Evolutionary conservation across 2,888 invertebrate species (phyloP), one percentile per base, ranked within the genome.

Genomic region (Ophioninae sp.): DNA sequence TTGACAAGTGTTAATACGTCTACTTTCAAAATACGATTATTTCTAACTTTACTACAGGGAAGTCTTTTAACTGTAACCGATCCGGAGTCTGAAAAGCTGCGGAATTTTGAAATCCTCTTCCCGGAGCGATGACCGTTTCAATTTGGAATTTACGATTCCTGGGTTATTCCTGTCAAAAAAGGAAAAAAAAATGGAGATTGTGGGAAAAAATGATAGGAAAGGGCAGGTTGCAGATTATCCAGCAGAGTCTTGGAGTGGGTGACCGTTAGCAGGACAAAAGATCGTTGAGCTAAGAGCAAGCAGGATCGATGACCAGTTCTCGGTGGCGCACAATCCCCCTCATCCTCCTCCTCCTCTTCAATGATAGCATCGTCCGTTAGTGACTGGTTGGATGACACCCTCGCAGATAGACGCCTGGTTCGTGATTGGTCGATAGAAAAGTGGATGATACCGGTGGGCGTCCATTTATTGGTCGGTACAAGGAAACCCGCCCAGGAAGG

Each of bases 401-500:
- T 87, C 88, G 88, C 86, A 88, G 91, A 91, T 91, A 90, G 81
- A 79, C 8, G 79, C 69, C 67, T 67, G 64, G 67, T 79, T 61
- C 78, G 82, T 86, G 81, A 91, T 91, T 92, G 92, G 92, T 79
- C 75, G 87, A 86, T 87, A 61, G 83, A 81, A 84, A 87, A 85
- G 87, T 88, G 87, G 87, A 86, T 88, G 76, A 89, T 88, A 90
- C 89, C 86, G 22, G 71, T 88, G 87, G 84, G 87, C 85, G 83
- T 59, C 84, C 83, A 84, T 86, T 83, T 88, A 92, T 91, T 92
- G 91, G 91, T 86, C 87, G 88, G 78, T 71, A 85, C 41, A 20
- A 44, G 41, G 63, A 59, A 65, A 73, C 73, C 74, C 92, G 92
- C 92, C 92, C 92, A 91, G 92, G 92, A 92, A 92, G 92, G 92